phyloP scores from a whole-genome alignment of 2,113 vertebrate genomes.

The Microcebus griseorufus region DNA sequence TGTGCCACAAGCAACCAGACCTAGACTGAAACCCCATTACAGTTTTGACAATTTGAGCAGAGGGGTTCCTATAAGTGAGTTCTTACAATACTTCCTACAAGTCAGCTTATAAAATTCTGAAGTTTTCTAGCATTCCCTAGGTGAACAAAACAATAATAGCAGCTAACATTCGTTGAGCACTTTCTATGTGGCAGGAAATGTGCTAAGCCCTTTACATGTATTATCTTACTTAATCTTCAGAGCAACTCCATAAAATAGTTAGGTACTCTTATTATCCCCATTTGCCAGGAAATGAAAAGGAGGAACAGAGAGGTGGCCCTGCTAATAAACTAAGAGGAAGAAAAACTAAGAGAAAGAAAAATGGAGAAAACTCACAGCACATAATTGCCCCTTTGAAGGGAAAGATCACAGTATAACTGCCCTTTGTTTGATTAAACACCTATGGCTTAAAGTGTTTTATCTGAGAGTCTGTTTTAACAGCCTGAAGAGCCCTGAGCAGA shows the following conservation, averaged over 20 bases:
- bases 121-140: background rate
- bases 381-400: too few relatives aligned
- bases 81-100: conserved; percentile 15
- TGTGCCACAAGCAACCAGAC: too few relatives aligned
- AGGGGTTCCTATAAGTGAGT: background rate
- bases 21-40: too few relatives aligned
- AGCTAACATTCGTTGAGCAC: background rate
- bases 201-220: background rate
- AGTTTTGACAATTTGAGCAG: background rate
- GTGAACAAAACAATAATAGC: background rate
- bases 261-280: background rate
- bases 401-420: too few relatives aligned
- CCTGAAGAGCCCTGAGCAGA: too few relatives aligned
- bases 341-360: too few relatives aligned
- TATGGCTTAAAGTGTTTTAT: too few relatives aligned
- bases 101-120: background rate
- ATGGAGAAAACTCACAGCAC: too few relatives aligned
- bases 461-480: too few relatives aligned
- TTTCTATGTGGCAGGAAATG: conserved; percentile 10
- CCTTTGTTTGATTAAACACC: too few relatives aligned
- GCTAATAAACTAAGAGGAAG: too few relatives aligned
- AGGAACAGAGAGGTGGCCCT: background rate
- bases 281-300: conserved; percentile 13
- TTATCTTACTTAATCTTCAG: background rate
- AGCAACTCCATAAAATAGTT: conserved; percentile 16